Evolutionary conservation across 1,140 invertebrate genomes (phyloP).

Genomic region (Diorhabda carinulata): DNA sequence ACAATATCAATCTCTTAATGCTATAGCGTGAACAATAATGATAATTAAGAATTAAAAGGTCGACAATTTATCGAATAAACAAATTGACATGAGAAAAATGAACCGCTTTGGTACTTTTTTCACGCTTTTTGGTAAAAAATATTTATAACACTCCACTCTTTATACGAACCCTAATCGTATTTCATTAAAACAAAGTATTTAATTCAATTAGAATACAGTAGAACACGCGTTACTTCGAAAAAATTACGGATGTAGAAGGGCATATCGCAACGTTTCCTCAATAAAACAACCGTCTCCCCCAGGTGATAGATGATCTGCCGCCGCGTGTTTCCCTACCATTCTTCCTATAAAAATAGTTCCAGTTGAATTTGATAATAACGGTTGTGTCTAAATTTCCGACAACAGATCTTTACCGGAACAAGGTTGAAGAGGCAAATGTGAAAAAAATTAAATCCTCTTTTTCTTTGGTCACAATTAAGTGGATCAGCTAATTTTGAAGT

Average conservation of each 20-base stretch:
- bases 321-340: not conserved
- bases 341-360: not conserved
- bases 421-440: no score
- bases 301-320: not conserved
- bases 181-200: not conserved
- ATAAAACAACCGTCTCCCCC: not conserved
- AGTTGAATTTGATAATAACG: not conserved
- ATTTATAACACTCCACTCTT: no score
- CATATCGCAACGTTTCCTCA: not conserved
- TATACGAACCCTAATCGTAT: not conserved
- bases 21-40: no score
- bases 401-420: not conserved
- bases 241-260: not conserved
- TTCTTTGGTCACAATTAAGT: no score
- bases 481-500: no score
- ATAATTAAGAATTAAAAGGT: no score
- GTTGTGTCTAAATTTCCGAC: not conserved
- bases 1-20: no score
- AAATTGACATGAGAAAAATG: no score
- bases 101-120: no score
- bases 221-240: not conserved
- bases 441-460: no score
- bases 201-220: not conserved
- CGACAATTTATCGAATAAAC: no score
- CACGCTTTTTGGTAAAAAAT: no score